These are phyloP conservation scores for Spea hammondii DNA, from an alignment of 2,797 vertebrate species.

Conservation along the genomic window DNA sequence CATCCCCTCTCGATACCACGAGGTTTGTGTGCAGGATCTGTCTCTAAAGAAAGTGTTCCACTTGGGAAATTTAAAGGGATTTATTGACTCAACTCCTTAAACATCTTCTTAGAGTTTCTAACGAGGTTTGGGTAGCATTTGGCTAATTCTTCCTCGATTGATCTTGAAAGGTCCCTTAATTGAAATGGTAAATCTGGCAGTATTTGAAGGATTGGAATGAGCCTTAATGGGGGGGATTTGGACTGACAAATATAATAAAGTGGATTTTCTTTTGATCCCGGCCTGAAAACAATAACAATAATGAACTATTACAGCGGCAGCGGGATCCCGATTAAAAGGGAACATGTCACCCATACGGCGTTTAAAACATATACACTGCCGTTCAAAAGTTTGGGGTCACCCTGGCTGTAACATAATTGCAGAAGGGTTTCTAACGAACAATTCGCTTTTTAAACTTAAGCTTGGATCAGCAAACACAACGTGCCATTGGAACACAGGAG, in stretches of 20 bases:
- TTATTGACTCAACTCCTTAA: slow-evolving; percentile 34
- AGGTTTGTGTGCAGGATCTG: neutral
- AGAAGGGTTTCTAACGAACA: no score
- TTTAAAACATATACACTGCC: no score
- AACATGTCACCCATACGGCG: no score
- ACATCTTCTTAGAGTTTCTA: slow-evolving; percentile 14
- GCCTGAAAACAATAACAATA: no score
- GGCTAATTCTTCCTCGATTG: slow-evolving; percentile 22
- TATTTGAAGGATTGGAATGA: neutral
- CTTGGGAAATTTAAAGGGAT: slow-evolving; percentile 19
- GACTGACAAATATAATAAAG: neutral
- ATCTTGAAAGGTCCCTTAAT: slow-evolving; percentile 20
- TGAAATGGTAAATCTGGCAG: slow-evolving; percentile 15
- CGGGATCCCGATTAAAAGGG: no score
- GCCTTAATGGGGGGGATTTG: neutral
- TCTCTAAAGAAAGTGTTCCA: neutral
- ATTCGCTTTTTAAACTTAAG: no score
- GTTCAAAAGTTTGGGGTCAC: no score
- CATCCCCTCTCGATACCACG: neutral
- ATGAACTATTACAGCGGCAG: no score
- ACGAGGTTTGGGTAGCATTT: slow-evolving; percentile 13
- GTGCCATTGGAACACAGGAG: no score
- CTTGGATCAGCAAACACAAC: no score
- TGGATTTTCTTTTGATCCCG: no score
- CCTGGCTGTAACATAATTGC: no score